phyloP scores from a whole-genome alignment of 2,888 invertebrate species.

The Drosophila paranaensis region DNA sequence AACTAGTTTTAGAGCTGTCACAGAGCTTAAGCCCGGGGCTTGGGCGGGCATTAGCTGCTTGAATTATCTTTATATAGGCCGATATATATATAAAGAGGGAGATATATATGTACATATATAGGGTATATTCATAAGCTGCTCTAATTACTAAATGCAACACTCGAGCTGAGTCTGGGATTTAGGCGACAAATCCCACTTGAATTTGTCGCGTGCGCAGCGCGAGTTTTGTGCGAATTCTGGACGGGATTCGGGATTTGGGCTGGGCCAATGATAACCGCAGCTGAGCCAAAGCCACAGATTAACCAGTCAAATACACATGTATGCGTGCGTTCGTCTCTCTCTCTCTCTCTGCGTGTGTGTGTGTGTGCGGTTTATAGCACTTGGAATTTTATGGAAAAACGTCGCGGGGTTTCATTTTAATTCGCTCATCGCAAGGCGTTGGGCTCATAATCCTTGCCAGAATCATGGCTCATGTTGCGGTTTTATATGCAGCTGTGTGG shows the following conservation, averaged over 20 bases:
- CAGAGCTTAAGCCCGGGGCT: slow-evolving; percentile 19
- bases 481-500: slow-evolving; percentile 51
- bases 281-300: slow-evolving; percentile 63
- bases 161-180: slow-evolving; percentile 36
- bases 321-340: too few relatives aligned
- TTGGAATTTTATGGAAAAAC: slow-evolving; percentile 59
- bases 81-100: neutral
- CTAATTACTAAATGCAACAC: slow-evolving; percentile 64
- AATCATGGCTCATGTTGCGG: slow-evolving; percentile 56
- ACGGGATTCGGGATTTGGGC: slow-evolving; percentile 56
- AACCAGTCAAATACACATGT: slow-evolving; percentile 44
- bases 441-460: slow-evolving; percentile 44
- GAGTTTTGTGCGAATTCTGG: slow-evolving; percentile 50
- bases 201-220: slow-evolving; percentile 67
- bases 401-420: slow-evolving; percentile 48
- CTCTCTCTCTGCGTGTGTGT: too few relatives aligned
- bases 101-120: too few relatives aligned
- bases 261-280: slow-evolving; percentile 55
- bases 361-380: slow-evolving; percentile 43
- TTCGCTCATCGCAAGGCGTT: slow-evolving; percentile 59
- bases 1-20: slow-evolving; percentile 19
- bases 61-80: slow-evolving; percentile 9
- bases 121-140: slow-evolving; percentile 40
- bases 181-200: slow-evolving; percentile 48
- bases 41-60: slow-evolving; percentile 18